Percentiles rank a stretch among this genome's conserved stretches.
Conservation (phyloP, 1,140 invertebrate genomes). For the Drosophila serrata region DNA sequence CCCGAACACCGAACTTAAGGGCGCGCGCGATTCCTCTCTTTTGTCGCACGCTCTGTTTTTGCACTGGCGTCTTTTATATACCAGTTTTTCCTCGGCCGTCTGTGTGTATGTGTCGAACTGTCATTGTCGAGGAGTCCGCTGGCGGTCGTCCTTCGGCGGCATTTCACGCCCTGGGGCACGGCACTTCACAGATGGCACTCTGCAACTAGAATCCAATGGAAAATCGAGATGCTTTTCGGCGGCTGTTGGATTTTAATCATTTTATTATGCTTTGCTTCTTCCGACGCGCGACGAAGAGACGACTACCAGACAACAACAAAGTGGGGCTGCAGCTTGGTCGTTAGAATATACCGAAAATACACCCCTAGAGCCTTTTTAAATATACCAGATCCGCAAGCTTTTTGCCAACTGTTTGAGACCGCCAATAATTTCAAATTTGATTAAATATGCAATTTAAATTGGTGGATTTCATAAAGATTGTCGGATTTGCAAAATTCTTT, state of each 20-base stretch:
- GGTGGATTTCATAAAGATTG: neutral
- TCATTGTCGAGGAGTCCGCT: conserved; percentile 54
- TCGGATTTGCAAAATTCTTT: neutral
- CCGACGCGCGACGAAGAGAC: conserved; percentile 53
- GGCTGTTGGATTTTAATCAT: conserved; percentile 31
- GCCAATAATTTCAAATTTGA: neutral
- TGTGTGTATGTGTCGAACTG: conserved; percentile 81
- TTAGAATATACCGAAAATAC: neutral
- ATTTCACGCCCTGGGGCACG: conserved; percentile 14
- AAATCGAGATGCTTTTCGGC: conserved; percentile 8
- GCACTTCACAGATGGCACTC: conserved; percentile 42
- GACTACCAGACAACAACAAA: conserved; percentile 66
- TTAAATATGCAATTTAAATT: neutral
- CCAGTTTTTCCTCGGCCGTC: conserved; percentile 74
- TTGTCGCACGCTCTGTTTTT: conserved; percentile 62
- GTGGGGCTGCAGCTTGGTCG: conserved; percentile 8
- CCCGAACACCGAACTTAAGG: conserved; percentile 36
- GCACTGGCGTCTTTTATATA: conserved; percentile 81
- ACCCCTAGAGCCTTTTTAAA: neutral
- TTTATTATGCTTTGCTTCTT: conserved; percentile 41
- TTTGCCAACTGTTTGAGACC: neutral
- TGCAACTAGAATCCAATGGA: conserved; percentile 25
- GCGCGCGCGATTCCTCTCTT: conserved; percentile 57
- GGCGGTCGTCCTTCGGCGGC: conserved; percentile 21
- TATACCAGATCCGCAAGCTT: neutral